phyloP scores from a whole-genome alignment of 2,113 vertebrate genomes.

The Vidua macroura region DNA sequence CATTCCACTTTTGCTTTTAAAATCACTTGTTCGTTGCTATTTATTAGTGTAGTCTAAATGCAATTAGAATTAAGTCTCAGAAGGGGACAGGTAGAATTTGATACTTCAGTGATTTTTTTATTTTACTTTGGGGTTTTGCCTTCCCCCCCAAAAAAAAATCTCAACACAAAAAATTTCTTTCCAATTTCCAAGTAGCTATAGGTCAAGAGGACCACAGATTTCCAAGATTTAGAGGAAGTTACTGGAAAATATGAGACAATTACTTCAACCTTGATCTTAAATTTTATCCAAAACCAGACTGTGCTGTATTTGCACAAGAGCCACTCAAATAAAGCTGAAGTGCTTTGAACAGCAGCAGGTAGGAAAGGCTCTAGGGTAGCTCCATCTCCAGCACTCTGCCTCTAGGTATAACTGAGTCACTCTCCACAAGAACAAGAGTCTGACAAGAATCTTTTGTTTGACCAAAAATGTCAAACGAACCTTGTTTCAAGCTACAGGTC shows the following conservation, averaged over 20 bases:
- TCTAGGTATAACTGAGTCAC: not conserved
- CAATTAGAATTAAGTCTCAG: not conserved
- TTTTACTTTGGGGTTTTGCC: not conserved
- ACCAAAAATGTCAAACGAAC: not conserved
- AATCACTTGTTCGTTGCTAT: not conserved
- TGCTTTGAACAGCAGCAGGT: not conserved
- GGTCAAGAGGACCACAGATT: not conserved
- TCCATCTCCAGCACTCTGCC: not conserved
- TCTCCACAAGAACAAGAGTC: not conserved
- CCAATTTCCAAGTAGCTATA: not conserved
- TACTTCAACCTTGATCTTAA: not conserved
- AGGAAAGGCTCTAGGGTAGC: not conserved
- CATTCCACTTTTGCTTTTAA: not conserved
- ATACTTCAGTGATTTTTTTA: not conserved
- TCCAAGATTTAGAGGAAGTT: not conserved
- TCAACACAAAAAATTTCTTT: not conserved
- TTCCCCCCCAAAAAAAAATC: not conserved
- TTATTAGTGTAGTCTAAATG: not conserved
- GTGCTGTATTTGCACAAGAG: not conserved
- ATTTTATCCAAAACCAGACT: not conserved
- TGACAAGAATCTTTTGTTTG: not conserved
- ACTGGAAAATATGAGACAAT: not conserved
- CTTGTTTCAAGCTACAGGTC: not conserved
- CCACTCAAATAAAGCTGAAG: not conserved
- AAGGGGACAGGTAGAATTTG: not conserved